These are phyloP conservation scores for Leucoraja erinaceus DNA, from an alignment of 2,113 vertebrate species.

Conservation along the genomic window DNA sequence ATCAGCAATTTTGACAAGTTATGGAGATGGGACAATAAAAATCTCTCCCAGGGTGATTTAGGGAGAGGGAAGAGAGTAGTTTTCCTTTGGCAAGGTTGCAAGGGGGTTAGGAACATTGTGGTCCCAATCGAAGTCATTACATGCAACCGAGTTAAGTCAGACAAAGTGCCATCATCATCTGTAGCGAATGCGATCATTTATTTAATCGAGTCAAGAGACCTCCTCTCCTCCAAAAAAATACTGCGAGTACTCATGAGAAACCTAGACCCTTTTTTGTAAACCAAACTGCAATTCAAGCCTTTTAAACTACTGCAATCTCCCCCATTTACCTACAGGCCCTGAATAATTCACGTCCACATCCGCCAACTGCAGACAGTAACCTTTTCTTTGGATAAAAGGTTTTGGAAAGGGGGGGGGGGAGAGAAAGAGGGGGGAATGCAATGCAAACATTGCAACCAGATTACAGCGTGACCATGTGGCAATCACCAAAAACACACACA, in stretches of 20 bases:
- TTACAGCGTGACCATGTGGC: constrained; percentile 34
- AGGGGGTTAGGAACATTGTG: background rate
- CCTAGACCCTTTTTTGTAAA: background rate
- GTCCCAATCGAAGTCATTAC: background rate
- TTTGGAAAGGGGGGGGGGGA: background rate
- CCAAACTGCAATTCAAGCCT: constrained; percentile 12
- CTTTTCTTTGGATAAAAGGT: constrained; percentile 15
- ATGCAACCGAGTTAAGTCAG: background rate
- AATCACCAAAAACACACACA: background rate
- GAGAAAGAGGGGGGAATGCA: background rate
- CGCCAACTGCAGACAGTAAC: constrained; percentile 31
- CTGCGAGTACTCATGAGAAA: background rate
- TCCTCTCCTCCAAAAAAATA: background rate
- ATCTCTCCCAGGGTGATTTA: background rate
- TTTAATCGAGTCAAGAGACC: constrained; percentile 14
- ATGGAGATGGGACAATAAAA: background rate
- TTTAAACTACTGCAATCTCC: constrained; percentile 27
- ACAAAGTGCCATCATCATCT: too few species aligned
- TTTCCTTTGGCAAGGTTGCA: background rate
- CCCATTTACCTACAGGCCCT: constrained; percentile 4
- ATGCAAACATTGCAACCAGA: constrained; percentile 26
- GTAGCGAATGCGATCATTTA: background rate
- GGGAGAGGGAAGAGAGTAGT: background rate
- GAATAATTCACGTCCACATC: constrained; percentile 33
- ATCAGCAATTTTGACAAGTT: constrained; percentile 30